phyloP scores from a whole-genome alignment of 2,113 vertebrate species.

The Telmatochromis bifrenatus region DNA sequence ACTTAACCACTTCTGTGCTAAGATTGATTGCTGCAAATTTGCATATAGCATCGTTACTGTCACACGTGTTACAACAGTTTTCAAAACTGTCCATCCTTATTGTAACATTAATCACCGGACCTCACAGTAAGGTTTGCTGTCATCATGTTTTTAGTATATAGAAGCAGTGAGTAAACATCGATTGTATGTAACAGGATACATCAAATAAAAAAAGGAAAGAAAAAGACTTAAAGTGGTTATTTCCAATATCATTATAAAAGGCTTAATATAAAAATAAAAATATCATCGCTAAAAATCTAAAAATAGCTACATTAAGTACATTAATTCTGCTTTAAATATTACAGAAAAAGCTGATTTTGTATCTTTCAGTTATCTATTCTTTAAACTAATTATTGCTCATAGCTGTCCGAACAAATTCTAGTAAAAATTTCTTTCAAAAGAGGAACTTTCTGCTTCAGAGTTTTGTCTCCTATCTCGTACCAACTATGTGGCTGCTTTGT shows the following conservation, averaged over 20 bases:
- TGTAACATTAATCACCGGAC: constrained; percentile 46
- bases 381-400: neutral
- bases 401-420: neutral
- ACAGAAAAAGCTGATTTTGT: neutral
- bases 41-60: constrained; percentile 66
- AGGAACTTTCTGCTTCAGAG: neutral
- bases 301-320: neutral
- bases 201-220: neutral
- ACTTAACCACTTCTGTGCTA: constrained; percentile 72
- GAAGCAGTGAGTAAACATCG: neutral
- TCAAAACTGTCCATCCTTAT: constrained; percentile 65
- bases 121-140: constrained; percentile 21
- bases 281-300: accelerated
- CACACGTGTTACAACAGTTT: constrained; percentile 59
- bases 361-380: neutral
- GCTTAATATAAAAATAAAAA: neutral
- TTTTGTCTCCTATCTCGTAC: neutral
- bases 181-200: accelerated
- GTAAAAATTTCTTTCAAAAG: neutral
- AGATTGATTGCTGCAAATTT: constrained; percentile 76
- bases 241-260: accelerated
- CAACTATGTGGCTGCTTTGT: neutral
- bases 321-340: neutral
- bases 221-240: neutral
- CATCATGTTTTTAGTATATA: neutral